Evolutionary conservation across 2,113 vertebrate genomes (phyloP).

Genomic region (Uria aalge): DNA sequence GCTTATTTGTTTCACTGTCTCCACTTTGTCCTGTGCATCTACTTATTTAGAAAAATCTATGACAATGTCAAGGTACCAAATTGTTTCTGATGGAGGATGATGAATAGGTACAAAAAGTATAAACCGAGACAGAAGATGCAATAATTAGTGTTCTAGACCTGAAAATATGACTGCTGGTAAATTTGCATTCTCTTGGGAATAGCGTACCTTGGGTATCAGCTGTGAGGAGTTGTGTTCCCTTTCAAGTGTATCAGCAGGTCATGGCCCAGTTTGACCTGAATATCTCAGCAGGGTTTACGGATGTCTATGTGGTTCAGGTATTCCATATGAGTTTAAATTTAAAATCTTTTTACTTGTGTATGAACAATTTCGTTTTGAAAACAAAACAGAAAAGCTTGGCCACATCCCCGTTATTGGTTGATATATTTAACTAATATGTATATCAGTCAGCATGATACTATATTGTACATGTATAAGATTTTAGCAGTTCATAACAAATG

Average conservation of each 20-base stretch:
- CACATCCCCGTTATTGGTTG: background rate
- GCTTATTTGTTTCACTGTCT: background rate
- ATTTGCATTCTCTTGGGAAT: background rate
- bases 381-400: background rate
- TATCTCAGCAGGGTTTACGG: background rate
- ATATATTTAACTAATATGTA: background rate
- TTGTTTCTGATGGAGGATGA: background rate
- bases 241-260: background rate
- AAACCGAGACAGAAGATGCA: background rate
- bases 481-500: background rate
- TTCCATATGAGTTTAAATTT: background rate
- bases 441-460: background rate
- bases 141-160: background rate
- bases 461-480: background rate
- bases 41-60: background rate
- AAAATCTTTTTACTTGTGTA: background rate
- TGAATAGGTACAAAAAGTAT: background rate
- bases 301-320: background rate
- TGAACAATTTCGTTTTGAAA: background rate
- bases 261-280: background rate
- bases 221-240: background rate
- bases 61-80: background rate
- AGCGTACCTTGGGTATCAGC: background rate
- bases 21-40: background rate
- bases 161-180: background rate